These are phyloP conservation scores for Anastrepha ludens DNA, from an alignment of 1,140 invertebrate species.

Conservation along the genomic window DNA sequence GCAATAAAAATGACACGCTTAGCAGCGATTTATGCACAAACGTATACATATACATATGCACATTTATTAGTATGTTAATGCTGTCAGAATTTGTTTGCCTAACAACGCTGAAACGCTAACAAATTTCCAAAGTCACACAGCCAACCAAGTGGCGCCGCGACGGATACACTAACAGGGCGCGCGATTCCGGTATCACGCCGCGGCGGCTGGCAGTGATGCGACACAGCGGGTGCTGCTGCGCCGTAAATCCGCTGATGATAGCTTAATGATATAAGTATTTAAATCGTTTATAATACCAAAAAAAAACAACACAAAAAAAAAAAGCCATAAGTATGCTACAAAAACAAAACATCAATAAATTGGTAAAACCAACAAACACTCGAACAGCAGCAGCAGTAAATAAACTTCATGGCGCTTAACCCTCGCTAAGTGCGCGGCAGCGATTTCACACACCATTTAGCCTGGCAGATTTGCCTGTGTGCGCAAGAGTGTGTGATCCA, in stretches of 20 bases:
- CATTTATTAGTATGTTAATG: constrained; percentile 52
- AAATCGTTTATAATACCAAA: constrained; percentile 48
- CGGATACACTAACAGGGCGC: not conserved
- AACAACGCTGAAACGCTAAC: constrained; percentile 36
- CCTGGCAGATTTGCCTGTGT: constrained; percentile 50
- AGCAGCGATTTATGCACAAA: not conserved
- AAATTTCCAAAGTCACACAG: constrained; percentile 27
- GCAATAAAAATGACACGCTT: constrained; percentile 13
- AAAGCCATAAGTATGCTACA: no score
- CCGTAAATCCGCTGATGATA: constrained; percentile 57
- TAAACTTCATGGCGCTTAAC: constrained; percentile 58
- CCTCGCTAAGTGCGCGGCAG: constrained; percentile 68
- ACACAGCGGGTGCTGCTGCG: constrained; percentile 20
- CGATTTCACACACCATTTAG: constrained; percentile 74
- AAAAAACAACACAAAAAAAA: constrained; percentile 48
- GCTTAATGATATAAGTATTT: constrained; percentile 59
- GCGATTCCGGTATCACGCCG: constrained; percentile 2
- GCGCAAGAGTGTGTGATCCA: not conserved
- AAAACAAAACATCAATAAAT: not conserved
- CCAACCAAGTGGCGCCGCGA: not conserved
- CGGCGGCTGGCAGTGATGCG: not conserved
- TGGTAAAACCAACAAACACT: not conserved
- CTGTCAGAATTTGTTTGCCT: constrained; percentile 54
- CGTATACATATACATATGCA: constrained; percentile 4
- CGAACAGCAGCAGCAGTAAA: constrained; percentile 2